phyloP scores from a whole-genome alignment of 2,888 invertebrate genomes.

The Drosophila paramelanica region DNA sequence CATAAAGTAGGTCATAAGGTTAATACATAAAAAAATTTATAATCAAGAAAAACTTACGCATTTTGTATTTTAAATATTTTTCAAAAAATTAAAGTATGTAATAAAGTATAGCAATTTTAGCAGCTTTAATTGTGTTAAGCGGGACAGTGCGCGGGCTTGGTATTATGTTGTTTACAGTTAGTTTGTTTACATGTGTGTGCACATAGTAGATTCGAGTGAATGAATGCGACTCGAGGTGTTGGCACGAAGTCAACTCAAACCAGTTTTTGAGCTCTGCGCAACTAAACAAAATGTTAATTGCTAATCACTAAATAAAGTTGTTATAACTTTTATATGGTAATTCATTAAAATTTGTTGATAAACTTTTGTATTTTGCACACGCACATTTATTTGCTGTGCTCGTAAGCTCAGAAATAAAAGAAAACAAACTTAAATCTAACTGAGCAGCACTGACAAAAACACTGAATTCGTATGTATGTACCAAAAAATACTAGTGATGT shows the following conservation, averaged over 20 bases:
- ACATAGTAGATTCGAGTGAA: constrained; percentile 33
- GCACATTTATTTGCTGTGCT: constrained; percentile 22
- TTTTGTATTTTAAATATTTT: constrained; percentile 20
- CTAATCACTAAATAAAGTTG: constrained; percentile 14
- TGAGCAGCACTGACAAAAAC: constrained; percentile 44
- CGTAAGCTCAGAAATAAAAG: constrained; percentile 25
- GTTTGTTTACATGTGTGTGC: constrained; percentile 36
- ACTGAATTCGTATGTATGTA: constrained; percentile 41
- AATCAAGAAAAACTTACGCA: constrained; percentile 44
- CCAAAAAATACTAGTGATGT: constrained; percentile 39
- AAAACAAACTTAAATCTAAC: constrained; percentile 46
- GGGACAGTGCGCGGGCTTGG: constrained; percentile 9
- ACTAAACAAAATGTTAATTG: constrained; percentile 20
- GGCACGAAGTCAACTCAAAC: constrained; percentile 58
- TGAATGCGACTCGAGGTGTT: constrained; percentile 36
- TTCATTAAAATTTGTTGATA: background rate
- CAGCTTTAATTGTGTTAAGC: constrained; percentile 5
- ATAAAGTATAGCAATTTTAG: constrained; percentile 1
- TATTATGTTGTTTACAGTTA: constrained; percentile 20
- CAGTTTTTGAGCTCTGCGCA: constrained; percentile 52
- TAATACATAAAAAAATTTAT: constrained; percentile 6
- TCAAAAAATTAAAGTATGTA: background rate
- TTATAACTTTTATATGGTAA: background rate
- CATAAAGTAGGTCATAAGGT: constrained; percentile 4
- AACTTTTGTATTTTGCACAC: constrained; percentile 1